Conservation (phyloP, 1,140 invertebrate species). For the Hyposmocoma kahamanoa region DNA sequence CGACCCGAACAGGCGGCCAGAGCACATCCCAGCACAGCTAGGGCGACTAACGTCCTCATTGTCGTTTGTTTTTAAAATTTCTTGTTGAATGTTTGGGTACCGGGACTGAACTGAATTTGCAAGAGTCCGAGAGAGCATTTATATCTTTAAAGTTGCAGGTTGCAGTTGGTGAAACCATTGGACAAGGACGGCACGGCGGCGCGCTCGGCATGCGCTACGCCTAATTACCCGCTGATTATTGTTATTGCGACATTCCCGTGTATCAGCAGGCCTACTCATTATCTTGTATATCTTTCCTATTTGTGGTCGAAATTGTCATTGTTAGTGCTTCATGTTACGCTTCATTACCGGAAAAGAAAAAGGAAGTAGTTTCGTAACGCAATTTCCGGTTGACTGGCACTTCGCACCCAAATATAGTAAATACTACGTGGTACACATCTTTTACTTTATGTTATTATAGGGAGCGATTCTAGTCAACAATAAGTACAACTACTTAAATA, state of each 20-base stretch:
- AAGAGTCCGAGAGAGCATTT: slow-evolving; percentile 44
- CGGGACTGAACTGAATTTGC: slow-evolving; percentile 45
- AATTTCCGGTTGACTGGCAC: too few relatives aligned
- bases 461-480: too few relatives aligned
- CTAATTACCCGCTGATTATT: slow-evolving; percentile 33
- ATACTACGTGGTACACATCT: too few relatives aligned
- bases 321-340: neutral
- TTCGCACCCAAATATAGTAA: too few relatives aligned
- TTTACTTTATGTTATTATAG: too few relatives aligned
- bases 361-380: too few relatives aligned
- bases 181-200: slow-evolving; percentile 55
- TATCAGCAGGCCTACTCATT: slow-evolving; percentile 17
- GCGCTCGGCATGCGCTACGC: slow-evolving; percentile 40
- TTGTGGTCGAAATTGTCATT: too few relatives aligned
- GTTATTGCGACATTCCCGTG: slow-evolving; percentile 43
- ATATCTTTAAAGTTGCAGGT: slow-evolving; percentile 61
- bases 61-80: slow-evolving; percentile 14
- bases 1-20: slow-evolving; percentile 38
- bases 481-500: too few relatives aligned
- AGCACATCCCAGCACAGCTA: slow-evolving; percentile 44
- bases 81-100: slow-evolving; percentile 47
- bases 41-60: slow-evolving; percentile 62
- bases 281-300: neutral
- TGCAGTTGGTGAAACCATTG: slow-evolving; percentile 60
- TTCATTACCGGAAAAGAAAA: too few relatives aligned